Conservation (phyloP, 2,113 vertebrate genomes). For the Speoplatyrhinus poulsoni region DNA sequence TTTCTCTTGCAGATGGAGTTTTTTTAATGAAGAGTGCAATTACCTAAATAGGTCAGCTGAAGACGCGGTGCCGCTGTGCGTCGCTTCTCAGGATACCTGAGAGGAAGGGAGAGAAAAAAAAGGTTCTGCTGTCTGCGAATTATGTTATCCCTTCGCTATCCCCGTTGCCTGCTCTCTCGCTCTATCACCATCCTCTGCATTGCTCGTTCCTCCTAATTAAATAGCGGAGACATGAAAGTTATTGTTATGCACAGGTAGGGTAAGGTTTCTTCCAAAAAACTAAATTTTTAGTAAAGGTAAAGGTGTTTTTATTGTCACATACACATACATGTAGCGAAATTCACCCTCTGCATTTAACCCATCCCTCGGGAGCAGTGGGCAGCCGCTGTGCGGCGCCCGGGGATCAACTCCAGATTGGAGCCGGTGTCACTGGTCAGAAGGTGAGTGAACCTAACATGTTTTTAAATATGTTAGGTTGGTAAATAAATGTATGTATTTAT, state of each 20-base stretch:
- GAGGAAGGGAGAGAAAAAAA: constrained; percentile 62
- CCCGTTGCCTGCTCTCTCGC: constrained; percentile 22
- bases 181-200: constrained; percentile 25
- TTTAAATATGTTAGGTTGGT: too few species aligned
- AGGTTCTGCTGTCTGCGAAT: constrained; percentile 47
- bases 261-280: constrained; percentile 13
- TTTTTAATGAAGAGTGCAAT: constrained; percentile 91
- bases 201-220: constrained; percentile 65
- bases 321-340: too few species aligned
- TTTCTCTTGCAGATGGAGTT: constrained; percentile 90
- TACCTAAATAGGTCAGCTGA: constrained; percentile 87
- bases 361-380: too few species aligned
- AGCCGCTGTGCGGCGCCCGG: too few species aligned
- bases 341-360: too few species aligned
- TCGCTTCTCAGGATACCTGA: constrained; percentile 72
- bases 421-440: too few species aligned
- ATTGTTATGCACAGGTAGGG: constrained; percentile 47
- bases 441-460: too few species aligned
- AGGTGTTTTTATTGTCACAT: too few species aligned
- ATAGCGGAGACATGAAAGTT: constrained; percentile 45
- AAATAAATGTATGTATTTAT: too few species aligned
- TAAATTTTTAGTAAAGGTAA: not conserved
- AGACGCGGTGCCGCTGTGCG: constrained; percentile 71
- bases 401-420: too few species aligned
- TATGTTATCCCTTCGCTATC: constrained; percentile 44